A percentile compares a stretch with the other conserved stretches of the same genome.
phyloP scores from a whole-genome alignment of 92 coral and sea anemone genomes.

The Siderastrea radians region DNA sequence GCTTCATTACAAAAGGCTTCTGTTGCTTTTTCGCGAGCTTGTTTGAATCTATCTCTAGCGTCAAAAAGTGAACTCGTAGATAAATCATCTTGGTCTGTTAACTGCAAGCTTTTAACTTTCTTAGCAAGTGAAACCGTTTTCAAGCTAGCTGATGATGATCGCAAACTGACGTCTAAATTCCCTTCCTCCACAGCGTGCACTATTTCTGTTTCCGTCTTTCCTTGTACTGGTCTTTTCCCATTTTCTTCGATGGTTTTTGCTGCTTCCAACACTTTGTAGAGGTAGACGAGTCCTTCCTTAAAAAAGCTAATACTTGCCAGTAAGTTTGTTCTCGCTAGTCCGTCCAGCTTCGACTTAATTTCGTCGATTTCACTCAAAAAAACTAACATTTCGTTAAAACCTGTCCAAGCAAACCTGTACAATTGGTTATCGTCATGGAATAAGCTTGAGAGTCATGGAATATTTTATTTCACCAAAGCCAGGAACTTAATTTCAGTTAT shows the following conservation, averaged over 20 bases:
- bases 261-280: not conserved
- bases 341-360: conserved; percentile 47
- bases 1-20: too few species aligned
- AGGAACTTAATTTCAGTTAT: too few species aligned
- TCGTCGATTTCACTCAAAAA: conserved; percentile 49
- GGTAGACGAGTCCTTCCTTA: not conserved
- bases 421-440: too few species aligned
- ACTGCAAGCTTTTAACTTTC: not conserved
- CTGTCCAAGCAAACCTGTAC: too few species aligned
- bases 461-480: too few species aligned
- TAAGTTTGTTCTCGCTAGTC: conserved; percentile 33
- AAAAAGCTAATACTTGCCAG: too few species aligned
- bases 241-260: not conserved
- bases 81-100: not conserved
- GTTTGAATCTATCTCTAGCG: not conserved
- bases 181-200: not conserved
- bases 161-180: not conserved
- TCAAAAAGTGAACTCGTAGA: not conserved
- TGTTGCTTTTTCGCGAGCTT: too few species aligned
- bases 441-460: too few species aligned
- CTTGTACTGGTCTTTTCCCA: not conserved
- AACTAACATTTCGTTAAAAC: too few species aligned
- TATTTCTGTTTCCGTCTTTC: not conserved
- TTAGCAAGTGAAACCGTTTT: not conserved
- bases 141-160: not conserved